Evolutionary conservation across 2,113 vertebrate species (phyloP).

Genomic region (Labeo rohita): DNA sequence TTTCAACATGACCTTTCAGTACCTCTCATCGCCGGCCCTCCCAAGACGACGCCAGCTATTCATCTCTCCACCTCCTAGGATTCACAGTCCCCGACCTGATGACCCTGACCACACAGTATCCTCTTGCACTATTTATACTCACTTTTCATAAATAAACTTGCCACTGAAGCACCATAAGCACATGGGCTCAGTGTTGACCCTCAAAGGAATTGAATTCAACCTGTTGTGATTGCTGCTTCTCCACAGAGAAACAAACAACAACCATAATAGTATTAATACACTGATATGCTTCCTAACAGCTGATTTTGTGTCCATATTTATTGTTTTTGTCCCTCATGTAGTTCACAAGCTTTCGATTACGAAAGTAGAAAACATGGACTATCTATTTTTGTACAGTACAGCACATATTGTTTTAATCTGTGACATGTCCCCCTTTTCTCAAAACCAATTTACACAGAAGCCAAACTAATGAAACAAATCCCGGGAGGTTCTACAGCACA

Average conservation of each 20-base stretch:
- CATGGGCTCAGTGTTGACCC: conserved; percentile 27
- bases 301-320: neutral
- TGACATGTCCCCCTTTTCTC: conserved; percentile 17
- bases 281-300: neutral
- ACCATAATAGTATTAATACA: neutral
- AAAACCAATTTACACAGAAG: conserved; percentile 6
- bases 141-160: conserved; percentile 62
- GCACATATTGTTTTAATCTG: neutral
- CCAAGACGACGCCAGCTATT: conserved; percentile 57
- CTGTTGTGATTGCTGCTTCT: neutral
- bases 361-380: neutral
- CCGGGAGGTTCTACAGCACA: neutral
- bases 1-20: conserved; percentile 61
- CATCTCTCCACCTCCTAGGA: conserved; percentile 60
- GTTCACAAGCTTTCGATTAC: neutral
- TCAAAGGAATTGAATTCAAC: conserved; percentile 36
- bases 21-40: conserved; percentile 56
- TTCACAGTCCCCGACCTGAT: conserved; percentile 50
- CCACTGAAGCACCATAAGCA: conserved; percentile 44
- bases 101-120: conserved; percentile 58
- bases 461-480: neutral
- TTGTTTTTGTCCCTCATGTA: neutral
- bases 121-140: conserved; percentile 53
- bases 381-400: neutral
- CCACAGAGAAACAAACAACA: neutral